Conservation (phyloP, 2,113 vertebrate genomes). For the Numenius arquata region DNA sequence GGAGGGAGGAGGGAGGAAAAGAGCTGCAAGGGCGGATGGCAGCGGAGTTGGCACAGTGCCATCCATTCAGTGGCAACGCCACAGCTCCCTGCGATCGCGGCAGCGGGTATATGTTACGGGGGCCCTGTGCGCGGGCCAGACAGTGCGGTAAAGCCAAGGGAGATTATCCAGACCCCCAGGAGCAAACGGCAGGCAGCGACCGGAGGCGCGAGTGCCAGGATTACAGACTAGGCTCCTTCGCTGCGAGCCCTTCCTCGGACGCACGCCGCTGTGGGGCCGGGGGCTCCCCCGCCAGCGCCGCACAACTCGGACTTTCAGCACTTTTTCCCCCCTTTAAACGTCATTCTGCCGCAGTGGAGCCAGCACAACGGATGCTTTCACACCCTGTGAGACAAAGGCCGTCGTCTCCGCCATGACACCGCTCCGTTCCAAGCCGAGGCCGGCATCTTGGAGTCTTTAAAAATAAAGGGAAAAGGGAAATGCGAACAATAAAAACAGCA, state of each 20-base stretch:
- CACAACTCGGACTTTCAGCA: slow-evolving; percentile 69
- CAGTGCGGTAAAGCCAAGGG: slow-evolving; percentile 69
- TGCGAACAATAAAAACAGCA: slow-evolving; percentile 67
- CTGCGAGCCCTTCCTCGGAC: slow-evolving; percentile 61
- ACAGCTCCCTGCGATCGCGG: slow-evolving; percentile 85
- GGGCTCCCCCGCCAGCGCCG: slow-evolving; percentile 58
- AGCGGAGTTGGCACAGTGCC: slow-evolving; percentile 98
- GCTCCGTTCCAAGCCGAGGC: slow-evolving; percentile 72
- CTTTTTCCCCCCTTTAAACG: slow-evolving; percentile 67
- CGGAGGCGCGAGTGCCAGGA: slow-evolving; percentile 78
- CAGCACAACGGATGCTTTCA: slow-evolving; percentile 77
- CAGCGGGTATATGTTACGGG: slow-evolving; percentile 86
- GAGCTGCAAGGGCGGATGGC: slow-evolving; percentile 97
- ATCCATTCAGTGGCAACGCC: slow-evolving; percentile 98
- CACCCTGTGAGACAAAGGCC: slow-evolving; percentile 82
- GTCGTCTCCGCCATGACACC: slow-evolving; percentile 79
- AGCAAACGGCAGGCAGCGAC: slow-evolving; percentile 75
- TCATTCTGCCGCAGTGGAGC: slow-evolving; percentile 74
- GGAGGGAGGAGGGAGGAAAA: slow-evolving; percentile 85
- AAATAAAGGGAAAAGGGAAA: slow-evolving; percentile 63
- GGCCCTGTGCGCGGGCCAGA: slow-evolving; percentile 79
- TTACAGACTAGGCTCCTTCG: slow-evolving; percentile 68
- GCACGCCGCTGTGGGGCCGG: slow-evolving; percentile 48
- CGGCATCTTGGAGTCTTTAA: slow-evolving; percentile 70
- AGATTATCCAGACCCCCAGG: slow-evolving; percentile 75